Percentiles rank a stretch among this genome's conserved stretches.
Conservation (phyloP, 2,113 vertebrate species). For the Trinectes maculatus region DNA sequence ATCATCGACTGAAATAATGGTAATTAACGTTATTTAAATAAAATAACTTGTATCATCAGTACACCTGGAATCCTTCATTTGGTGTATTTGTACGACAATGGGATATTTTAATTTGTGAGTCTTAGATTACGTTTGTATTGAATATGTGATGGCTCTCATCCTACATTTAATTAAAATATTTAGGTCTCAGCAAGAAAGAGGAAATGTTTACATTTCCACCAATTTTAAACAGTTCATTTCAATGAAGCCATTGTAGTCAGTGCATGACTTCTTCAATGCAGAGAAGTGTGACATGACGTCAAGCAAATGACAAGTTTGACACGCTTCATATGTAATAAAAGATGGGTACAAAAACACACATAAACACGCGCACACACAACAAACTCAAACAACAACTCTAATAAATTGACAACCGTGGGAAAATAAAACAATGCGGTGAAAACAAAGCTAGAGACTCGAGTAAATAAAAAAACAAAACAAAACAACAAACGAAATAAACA, state of each 20-base stretch:
- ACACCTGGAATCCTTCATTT: neutral
- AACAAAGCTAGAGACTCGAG: slow-evolving; percentile 3
- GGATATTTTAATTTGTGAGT: neutral
- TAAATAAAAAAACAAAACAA: slow-evolving; percentile 4
- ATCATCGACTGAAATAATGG: neutral
- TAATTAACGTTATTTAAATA: neutral
- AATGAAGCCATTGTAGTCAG: slow-evolving; percentile 10
- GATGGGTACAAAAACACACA: slow-evolving; percentile 25
- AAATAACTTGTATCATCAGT: neutral
- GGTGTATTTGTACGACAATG: neutral
- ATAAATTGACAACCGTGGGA: neutral
- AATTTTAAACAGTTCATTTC: neutral
- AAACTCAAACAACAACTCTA: slow-evolving; percentile 34
- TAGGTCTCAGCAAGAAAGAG: neutral
- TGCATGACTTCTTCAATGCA: slow-evolving; percentile 10
- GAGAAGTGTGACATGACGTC: slow-evolving; percentile 3
- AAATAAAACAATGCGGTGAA: slow-evolving; percentile 47
- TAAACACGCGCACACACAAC: slow-evolving; percentile 22
- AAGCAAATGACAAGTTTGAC: slow-evolving; percentile 29
- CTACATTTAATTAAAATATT: neutral
- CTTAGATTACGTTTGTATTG: neutral
- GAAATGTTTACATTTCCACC: neutral
- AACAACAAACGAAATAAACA: slow-evolving; percentile 34
- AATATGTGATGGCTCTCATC: too few relatives aligned
- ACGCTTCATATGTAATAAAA: slow-evolving; percentile 13